These are phyloP conservation scores for Pachymerium ferrugineum DNA, from an alignment of 2,888 invertebrate genomes.

Conservation along the genomic window DNA sequence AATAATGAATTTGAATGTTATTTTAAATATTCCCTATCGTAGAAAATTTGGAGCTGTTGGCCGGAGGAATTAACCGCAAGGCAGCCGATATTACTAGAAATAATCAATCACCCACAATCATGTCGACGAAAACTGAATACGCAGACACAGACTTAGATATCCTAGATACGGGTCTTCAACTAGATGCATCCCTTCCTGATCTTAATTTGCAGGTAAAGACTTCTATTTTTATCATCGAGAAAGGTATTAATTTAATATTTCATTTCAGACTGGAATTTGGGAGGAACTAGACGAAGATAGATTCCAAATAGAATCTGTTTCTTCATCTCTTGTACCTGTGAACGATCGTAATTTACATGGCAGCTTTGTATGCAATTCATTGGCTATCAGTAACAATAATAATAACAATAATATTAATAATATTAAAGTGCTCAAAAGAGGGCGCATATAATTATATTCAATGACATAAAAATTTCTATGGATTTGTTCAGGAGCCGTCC, in stretches of 20 bases:
- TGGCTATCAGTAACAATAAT: background rate
- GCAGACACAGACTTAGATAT: slow-evolving; percentile 32
- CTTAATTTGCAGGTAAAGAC: slow-evolving; percentile 41
- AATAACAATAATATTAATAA: background rate
- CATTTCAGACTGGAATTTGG: slow-evolving; percentile 37
- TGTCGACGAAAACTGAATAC: slow-evolving; percentile 9
- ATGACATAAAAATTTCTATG: too few relatives aligned
- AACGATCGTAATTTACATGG: background rate
- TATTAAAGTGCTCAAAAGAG: slow-evolving; percentile 5
- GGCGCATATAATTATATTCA: background rate
- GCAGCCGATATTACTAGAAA: background rate
- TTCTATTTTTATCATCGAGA: background rate
- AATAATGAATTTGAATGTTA: background rate
- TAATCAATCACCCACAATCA: too few relatives aligned
- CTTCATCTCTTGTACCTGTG: slow-evolving; percentile 30
- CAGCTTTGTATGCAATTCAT: background rate
- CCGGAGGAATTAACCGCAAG: background rate
- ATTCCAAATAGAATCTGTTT: slow-evolving; percentile 35
- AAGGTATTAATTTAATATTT: too few relatives aligned
- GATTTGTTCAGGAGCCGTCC: too few relatives aligned
- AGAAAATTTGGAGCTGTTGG: background rate
- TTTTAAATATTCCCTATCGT: background rate
- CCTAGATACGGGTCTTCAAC: slow-evolving; percentile 38
- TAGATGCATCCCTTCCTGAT: slow-evolving; percentile 42
- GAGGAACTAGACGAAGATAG: slow-evolving; percentile 36